Percentiles rank a stretch among this genome's conserved stretches.
These are phyloP conservation scores for Sturmia bella DNA, from an alignment of 2,888 invertebrate genomes.

Conservation along the genomic window DNA sequence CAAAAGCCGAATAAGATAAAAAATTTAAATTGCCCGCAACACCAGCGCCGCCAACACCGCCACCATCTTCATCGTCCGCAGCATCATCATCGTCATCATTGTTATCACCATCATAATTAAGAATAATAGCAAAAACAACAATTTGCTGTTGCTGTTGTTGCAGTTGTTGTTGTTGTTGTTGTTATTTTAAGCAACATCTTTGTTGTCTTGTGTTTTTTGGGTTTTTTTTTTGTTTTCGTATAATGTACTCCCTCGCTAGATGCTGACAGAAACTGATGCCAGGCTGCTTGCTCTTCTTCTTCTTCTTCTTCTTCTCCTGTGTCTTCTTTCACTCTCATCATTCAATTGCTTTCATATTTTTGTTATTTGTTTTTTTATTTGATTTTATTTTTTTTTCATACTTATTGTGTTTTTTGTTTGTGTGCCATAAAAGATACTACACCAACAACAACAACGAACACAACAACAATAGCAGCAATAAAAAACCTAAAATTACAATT, in stretches of 20 bases:
- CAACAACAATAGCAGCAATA: conserved; percentile 11
- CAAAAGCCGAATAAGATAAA: background rate
- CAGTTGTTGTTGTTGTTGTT: background rate
- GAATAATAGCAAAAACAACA: background rate
- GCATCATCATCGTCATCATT: conserved; percentile 1
- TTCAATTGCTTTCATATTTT: conserved; percentile 50
- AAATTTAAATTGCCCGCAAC: background rate
- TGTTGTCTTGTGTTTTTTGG: background rate
- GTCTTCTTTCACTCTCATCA: conserved; percentile 18
- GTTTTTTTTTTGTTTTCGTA: background rate
- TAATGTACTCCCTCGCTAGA: conserved; percentile 35
- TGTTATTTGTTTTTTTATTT: conserved; percentile 28
- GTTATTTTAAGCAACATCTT: conserved; percentile 27
- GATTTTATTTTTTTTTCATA: conserved; percentile 3
- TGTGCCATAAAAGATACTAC: conserved; percentile 5
- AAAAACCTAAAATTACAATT: conserved; percentile 40
- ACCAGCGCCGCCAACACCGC: conserved; percentile 17
- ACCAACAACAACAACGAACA: conserved; percentile 12
- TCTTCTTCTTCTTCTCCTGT: conserved; percentile 6
- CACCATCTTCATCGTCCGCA: conserved; percentile 7
- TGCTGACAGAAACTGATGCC: background rate
- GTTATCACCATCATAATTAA: conserved; percentile 7
- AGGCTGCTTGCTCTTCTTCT: background rate
- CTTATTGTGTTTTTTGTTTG: background rate
- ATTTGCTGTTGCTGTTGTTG: background rate